These are phyloP conservation scores for Andrena chrysosceles DNA, from an alignment of 2,888 invertebrate genomes.

Conservation along the genomic window DNA sequence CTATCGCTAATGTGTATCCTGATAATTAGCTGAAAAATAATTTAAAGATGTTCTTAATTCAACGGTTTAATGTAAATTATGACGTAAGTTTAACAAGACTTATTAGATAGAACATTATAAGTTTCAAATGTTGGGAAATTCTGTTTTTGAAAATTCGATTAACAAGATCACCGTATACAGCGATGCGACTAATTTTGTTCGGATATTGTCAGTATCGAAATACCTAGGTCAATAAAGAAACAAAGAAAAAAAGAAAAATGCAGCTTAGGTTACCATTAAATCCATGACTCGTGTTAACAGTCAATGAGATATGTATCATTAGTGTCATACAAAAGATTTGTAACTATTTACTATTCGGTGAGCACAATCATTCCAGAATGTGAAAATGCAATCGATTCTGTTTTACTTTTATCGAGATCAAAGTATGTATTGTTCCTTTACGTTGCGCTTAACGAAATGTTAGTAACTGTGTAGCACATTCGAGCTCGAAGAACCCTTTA, in stretches of 20 bases:
- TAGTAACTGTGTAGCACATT: conserved; percentile 21
- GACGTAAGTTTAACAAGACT: conserved; percentile 50
- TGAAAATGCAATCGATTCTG: conserved; percentile 19
- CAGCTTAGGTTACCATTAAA: conserved; percentile 58
- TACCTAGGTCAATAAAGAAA: conserved; percentile 42
- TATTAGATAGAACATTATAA: conserved; percentile 42
- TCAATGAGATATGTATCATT: conserved; percentile 51
- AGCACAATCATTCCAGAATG: conserved; percentile 41
- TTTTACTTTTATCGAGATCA: conserved; percentile 22
- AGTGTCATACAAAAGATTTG: conserved; percentile 29
- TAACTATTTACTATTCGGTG: conserved; percentile 26
- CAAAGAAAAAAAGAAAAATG: conserved; percentile 28
- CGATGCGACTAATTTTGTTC: conserved; percentile 53
- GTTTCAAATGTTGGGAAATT: conserved; percentile 49
- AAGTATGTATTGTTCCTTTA: conserved; percentile 4
- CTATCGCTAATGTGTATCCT: conserved; percentile 74
- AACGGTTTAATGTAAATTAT: conserved; percentile 63
- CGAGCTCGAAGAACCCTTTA: conserved; percentile 6
- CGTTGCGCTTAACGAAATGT: conserved; percentile 15
- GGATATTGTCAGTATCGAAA: conserved; percentile 46
- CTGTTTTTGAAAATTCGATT: conserved; percentile 53
- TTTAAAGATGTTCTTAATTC: conserved; percentile 65
- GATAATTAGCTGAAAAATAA: conserved; percentile 70
- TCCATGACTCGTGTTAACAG: conserved; percentile 44
- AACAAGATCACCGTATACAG: conserved; percentile 61